phyloP scores from a whole-genome alignment of 2,888 invertebrate species.

The Leucophora obtusa region DNA sequence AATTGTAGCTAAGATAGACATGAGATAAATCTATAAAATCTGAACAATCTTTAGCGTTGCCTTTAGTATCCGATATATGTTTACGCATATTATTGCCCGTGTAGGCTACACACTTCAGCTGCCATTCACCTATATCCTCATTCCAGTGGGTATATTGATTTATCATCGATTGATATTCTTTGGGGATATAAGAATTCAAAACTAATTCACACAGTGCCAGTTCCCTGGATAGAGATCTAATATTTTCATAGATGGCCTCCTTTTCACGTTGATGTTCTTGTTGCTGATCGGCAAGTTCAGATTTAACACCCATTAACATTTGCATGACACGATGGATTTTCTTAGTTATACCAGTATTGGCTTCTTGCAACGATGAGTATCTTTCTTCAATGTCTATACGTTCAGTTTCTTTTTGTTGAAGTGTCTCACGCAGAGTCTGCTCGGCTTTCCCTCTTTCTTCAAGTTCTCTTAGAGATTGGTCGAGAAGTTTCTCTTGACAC shows the following conservation, averaged over 20 bases:
- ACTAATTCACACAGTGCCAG: slow-evolving; percentile 93
- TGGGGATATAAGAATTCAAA: slow-evolving; percentile 95
- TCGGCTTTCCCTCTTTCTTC: slow-evolving; percentile 89
- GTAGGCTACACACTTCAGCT: slow-evolving; percentile 97
- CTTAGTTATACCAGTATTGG: slow-evolving; percentile 93
- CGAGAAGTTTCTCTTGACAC: slow-evolving; percentile 92
- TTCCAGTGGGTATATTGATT: slow-evolving; percentile 97
- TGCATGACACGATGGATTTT: slow-evolving; percentile 94
- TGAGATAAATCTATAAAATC: slow-evolving; percentile 83
- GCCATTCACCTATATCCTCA: slow-evolving; percentile 99
- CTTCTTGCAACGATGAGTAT: slow-evolving; percentile 96
- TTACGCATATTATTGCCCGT: slow-evolving; percentile 99
- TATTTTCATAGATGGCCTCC: slow-evolving; percentile 96
- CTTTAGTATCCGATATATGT: slow-evolving; percentile 79
- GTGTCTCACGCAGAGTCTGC: slow-evolving; percentile 87
- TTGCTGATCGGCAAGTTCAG: slow-evolving; percentile 91
- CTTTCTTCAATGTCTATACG: slow-evolving; percentile 95
- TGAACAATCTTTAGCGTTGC: slow-evolving; percentile 77
- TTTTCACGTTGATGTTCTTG: slow-evolving; percentile 98
- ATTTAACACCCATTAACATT: slow-evolving; percentile 91
- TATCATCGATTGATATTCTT: slow-evolving; percentile 93
- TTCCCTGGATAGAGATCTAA: slow-evolving; percentile 93
- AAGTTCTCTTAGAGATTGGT: slow-evolving; percentile 90
- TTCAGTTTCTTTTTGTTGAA: slow-evolving; percentile 95
- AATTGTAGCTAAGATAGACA: slow-evolving; percentile 84